Base-by-base conservation (phyloP, 2,888 invertebrate species). In the Drosophila fungiperda region DNA sequence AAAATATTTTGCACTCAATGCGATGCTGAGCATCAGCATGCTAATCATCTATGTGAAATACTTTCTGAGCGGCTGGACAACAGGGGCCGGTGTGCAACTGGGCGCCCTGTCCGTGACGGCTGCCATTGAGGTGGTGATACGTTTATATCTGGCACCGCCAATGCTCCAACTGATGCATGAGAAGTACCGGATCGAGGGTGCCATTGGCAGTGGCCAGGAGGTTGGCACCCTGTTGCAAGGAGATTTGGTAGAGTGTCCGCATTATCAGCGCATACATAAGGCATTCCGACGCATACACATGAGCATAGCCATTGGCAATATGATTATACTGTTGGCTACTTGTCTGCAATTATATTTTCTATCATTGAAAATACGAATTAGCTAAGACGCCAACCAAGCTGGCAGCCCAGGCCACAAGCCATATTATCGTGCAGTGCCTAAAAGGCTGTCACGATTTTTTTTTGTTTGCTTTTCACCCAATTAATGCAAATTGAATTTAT, bases 1-100 rank as follows among this genome's bases (percentile, higher is more conserved):
- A 1, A 96, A 96, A 88, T 98, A 97, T 93, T 98, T 97, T 93
- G 95, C 96, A 20, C 94, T 97, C 88, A 97, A 97, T 92, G 95
- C 96, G 17, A 92, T 95, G 75, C 94, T 97, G 71, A 97, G 97
- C 91, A 94, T 97, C 52, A 94, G 95, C 48, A 97, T 96, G 0
- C 93, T 97, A 32, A 93, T 96, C 35, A 94, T 96, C 26, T 97
- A 96, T 71, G 89, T 92, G 32, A 93, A 93, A 81, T 92, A 91
- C 59, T 92, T 93, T 52, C 81, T 91, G 17, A 95, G 95, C 73
- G 96, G 96, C 33, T 94, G 94, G 92, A 93, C 94, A 69, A 91
- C 93, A 12, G 93, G 95, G 74, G 93, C 94, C 48, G 92, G 94
- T 6, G 90, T 94, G 62, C 95, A 95, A 93, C 94, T 95, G 87